Percentiles rank a stretch among this genome's conserved stretches.
Evolutionary conservation across 2,888 invertebrate genomes (phyloP).

Genomic region (Rotaria sp.): DNA sequence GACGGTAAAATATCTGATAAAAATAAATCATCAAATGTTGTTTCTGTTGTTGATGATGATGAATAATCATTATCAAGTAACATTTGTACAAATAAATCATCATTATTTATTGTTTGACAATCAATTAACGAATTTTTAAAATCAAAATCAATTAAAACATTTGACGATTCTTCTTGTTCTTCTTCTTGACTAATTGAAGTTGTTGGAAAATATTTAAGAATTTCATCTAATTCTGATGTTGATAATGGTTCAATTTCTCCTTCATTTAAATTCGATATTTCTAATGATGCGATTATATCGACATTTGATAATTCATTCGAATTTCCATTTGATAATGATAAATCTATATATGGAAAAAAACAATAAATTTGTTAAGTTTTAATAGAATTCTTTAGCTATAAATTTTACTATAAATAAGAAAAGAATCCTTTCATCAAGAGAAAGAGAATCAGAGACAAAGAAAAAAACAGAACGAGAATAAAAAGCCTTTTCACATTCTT

Average conservation of each 20-base stretch:
- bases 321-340: neutral
- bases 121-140: neutral
- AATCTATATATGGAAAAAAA: neutral
- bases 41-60: neutral
- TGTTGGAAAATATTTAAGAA: neutral
- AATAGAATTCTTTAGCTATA: no score
- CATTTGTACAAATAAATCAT: neutral
- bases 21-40: no score
- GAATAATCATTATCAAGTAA: neutral
- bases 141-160: neutral
- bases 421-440: no score
- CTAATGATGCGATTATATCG: neutral
- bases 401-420: no score
- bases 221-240: neutral
- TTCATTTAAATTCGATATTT: neutral
- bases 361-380: neutral
- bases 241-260: neutral
- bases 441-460: no score
- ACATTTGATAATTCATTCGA: neutral
- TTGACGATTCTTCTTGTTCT: neutral
- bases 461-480: neutral
- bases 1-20: no score
- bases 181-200: neutral
- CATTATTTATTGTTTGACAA: neutral
- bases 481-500: neutral